phyloP scores from a whole-genome alignment of 1,140 invertebrate genomes.

The Chelonus insularis region DNA sequence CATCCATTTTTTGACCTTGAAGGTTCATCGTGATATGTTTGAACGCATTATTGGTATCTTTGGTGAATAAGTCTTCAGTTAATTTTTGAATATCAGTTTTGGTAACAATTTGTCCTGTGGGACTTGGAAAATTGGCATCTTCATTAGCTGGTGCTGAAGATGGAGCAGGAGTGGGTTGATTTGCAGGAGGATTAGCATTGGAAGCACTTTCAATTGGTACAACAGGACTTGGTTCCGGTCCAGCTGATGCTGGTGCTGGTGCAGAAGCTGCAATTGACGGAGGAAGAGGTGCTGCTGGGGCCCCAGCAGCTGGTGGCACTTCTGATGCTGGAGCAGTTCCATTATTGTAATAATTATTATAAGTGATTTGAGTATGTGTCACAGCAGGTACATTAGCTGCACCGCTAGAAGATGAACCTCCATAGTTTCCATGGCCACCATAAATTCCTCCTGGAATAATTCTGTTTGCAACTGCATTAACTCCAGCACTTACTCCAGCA shows the following conservation, averaged over 20 bases:
- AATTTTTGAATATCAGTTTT: constrained; percentile 55
- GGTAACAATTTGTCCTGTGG: constrained; percentile 44
- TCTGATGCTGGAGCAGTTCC: constrained; percentile 38
- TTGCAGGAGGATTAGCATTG: constrained; percentile 6
- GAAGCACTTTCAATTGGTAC: constrained; percentile 11
- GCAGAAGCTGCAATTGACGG: constrained; percentile 28
- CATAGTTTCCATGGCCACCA: constrained; percentile 36
- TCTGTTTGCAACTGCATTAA: constrained; percentile 55
- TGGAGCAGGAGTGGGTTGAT: constrained; percentile 29
- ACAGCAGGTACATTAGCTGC: constrained; percentile 36
- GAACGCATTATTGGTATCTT: constrained; percentile 57
- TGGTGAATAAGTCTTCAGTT: constrained; percentile 50
- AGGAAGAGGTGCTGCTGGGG: constrained; percentile 19
- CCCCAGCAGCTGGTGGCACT: constrained; percentile 14
- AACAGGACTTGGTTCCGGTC: constrained; percentile 25
- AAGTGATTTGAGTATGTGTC: constrained; percentile 51
- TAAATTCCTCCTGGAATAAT: constrained; percentile 55
- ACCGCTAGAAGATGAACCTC: constrained; percentile 2
- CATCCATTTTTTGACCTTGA: constrained; percentile 56
- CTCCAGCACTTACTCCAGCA: constrained; percentile 54
- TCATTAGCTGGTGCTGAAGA: constrained; percentile 3
- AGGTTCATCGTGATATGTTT: constrained; percentile 54
- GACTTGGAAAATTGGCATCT: constrained; percentile 38
- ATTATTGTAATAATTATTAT: constrained; percentile 58
- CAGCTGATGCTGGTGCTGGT: constrained; percentile 9